These are phyloP conservation scores for Desmodus rotundus DNA, from an alignment of 2,113 vertebrate genomes.

Conservation along the genomic window DNA sequence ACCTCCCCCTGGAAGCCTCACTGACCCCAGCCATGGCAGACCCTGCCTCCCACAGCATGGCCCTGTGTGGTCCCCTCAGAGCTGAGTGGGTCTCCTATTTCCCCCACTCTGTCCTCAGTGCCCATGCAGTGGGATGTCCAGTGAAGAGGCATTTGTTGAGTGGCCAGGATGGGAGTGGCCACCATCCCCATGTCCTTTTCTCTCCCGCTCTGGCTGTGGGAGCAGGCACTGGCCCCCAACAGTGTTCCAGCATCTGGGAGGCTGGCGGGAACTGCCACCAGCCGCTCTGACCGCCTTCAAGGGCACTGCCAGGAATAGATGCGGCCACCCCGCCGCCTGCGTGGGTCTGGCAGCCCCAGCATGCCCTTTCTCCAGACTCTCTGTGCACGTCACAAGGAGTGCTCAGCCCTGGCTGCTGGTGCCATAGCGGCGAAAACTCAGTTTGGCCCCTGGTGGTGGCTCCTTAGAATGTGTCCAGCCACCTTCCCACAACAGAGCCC, in stretches of 20 bases:
- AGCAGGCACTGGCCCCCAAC: not conserved
- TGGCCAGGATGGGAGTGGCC: not conserved
- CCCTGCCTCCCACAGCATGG: accelerated
- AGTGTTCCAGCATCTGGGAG: conserved; percentile 58
- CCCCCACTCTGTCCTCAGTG: not conserved
- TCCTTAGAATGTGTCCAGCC: not conserved
- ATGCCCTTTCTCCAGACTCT: conserved; percentile 44
- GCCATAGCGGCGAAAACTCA: not conserved
- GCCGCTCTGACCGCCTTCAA: conserved; percentile 64
- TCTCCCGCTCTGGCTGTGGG: not conserved
- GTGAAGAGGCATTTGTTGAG: not conserved
- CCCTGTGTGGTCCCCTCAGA: not conserved
- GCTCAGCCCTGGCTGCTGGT: not conserved
- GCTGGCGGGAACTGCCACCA: conserved; percentile 51
- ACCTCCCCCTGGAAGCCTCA: not conserved
- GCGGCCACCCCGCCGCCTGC: conserved; percentile 41
- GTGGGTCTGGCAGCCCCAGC: conserved; percentile 54
- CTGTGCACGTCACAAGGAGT: not conserved
- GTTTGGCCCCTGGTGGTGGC: not conserved
- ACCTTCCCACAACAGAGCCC: not conserved
- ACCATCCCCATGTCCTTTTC: not conserved
- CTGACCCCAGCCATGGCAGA: not conserved
- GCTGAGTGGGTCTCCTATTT: not conserved
- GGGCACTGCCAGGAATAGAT: conserved; percentile 75
- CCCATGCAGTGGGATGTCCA: not conserved